Base-by-base conservation (phyloP, 2,797 vertebrate species). In the Anguilla pacifica region DNA sequence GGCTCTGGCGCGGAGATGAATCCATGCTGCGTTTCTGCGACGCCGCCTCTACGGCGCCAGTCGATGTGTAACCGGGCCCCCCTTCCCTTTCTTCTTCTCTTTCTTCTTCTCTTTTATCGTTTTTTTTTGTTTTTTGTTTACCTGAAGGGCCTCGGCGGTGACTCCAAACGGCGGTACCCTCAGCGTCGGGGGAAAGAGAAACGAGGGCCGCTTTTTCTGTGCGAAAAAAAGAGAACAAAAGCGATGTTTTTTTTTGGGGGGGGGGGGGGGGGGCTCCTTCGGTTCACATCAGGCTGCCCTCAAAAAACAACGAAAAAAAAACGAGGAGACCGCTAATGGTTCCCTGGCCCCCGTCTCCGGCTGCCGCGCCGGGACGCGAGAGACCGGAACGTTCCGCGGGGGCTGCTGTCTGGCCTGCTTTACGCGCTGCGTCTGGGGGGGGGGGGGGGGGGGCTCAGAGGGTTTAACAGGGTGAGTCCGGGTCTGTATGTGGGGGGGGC, bases 171-270 rank as follows among this genome's bases (percentile, higher is more conserved):
- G 77, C 31, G 59, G 89, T 91, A 89, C 91, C 89, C 49, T 88
- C 67, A 6, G 87, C 89, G 89, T 84, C 70, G 90, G 88, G 49
- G 92, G 88, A 84, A 25, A 89, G 88, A 91, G 91, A 91, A 87
- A 91, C 6, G 25, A 64, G 7, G 74, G 77, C 9, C 28, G 79
- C 11, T 55, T 53, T 74, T 51, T 79, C 28, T 25, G 22, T 17
- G 46, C 51, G n/a, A 22, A 46, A 17, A 57, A 10, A 9, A 57
- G 55, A 57, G 15, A 57, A 55, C 3, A 57, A 57, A 10, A 57
- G 55, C 55, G 15, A 6, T 25, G 61, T 67, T 6, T 67, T 22
- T 67, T 7, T 57, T 7, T 57, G 53, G 6, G 53, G 6, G 53
- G 53, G 0, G 53, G 53, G 22, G 61, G 22, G 61, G 22, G 15